Percentiles rank a stretch among this genome's conserved stretches.
phyloP scores from a whole-genome alignment of 2,888 invertebrate genomes.

The Euzophera pinguis region DNA sequence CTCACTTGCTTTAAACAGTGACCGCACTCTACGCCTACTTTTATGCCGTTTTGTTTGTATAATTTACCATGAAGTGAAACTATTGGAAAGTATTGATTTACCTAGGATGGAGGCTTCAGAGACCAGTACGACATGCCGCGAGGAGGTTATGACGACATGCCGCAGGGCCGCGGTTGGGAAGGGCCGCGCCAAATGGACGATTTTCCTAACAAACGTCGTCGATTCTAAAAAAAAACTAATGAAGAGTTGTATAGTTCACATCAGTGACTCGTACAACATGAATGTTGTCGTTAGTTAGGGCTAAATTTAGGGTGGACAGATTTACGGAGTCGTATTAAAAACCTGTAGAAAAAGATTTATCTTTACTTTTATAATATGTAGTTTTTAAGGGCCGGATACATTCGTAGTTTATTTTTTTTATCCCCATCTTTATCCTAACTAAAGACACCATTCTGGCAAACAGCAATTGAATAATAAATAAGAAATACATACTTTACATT shows the following conservation, averaged over 20 bases:
- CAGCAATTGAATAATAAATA: background rate
- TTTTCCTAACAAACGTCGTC: constrained; percentile 83
- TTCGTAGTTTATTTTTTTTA: constrained; percentile 8
- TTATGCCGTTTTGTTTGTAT: constrained; percentile 9
- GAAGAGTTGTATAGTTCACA: background rate
- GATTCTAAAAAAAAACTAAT: constrained; percentile 65
- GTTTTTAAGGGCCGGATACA: no score
- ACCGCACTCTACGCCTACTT: background rate
- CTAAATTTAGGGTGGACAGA: constrained; percentile 21
- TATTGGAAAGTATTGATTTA: constrained; percentile 74
- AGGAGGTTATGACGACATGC: constrained; percentile 70
- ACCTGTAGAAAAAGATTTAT: no score
- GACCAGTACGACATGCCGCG: constrained; percentile 75
- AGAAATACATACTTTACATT: background rate
- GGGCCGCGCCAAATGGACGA: constrained; percentile 80
- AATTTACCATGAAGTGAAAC: constrained; percentile 35
- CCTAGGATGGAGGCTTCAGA: constrained; percentile 78
- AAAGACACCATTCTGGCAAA: constrained; percentile 21
- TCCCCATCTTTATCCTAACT: constrained; percentile 33
- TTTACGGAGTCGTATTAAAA: background rate
- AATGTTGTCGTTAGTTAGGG: constrained; percentile 25
- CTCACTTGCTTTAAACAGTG: background rate
- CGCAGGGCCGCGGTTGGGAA: constrained; percentile 78
- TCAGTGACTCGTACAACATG: background rate
- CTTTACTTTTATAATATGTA: no score